Evolutionary conservation across 2,113 vertebrate genomes (phyloP).

Genomic region (Panthera uncia): DNA sequence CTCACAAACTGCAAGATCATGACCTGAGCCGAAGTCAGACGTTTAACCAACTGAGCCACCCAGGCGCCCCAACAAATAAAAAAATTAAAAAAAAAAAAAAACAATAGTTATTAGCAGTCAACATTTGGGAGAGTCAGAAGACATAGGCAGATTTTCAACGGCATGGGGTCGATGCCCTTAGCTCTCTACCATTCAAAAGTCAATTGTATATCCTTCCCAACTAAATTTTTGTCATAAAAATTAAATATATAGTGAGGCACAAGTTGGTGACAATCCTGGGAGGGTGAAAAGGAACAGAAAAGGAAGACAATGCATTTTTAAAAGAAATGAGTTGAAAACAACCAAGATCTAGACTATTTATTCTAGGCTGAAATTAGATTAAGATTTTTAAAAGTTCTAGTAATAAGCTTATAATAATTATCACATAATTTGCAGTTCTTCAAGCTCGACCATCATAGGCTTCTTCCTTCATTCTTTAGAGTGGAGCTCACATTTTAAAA

Average conservation of each 20-base stretch:
- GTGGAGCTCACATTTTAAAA: background rate
- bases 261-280: background rate
- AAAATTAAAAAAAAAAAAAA: too few relatives aligned
- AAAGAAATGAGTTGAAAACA: background rate
- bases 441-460: background rate
- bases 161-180: background rate
- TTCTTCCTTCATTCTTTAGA: background rate
- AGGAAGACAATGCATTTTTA: background rate
- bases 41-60: too few relatives aligned
- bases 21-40: too few relatives aligned
- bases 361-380: background rate
- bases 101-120: background rate
- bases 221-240: background rate
- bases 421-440: background rate
- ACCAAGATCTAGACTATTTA: background rate
- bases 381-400: background rate
- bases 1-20: too few relatives aligned
- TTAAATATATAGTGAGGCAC: background rate
- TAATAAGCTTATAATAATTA: background rate
- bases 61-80: too few relatives aligned
- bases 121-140: background rate
- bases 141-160: background rate
- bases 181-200: background rate
- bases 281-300: background rate
- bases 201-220: background rate